Evolutionary conservation across 2,888 invertebrate genomes (phyloP), one percentile per base, ranked within the genome.

Genomic region (Lochmaea capreae): DNA sequence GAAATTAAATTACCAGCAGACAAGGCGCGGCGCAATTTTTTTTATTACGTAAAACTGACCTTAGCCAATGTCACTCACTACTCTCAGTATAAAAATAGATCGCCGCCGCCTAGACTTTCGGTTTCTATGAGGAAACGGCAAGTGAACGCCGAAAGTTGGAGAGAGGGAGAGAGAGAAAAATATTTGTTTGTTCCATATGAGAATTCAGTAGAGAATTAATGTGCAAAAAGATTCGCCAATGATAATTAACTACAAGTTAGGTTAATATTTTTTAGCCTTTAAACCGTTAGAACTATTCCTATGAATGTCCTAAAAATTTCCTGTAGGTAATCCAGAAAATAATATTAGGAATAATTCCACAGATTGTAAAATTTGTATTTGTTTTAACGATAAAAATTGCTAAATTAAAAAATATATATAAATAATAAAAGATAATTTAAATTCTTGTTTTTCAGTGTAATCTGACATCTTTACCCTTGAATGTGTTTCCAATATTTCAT

Each of bases 31-130:
- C 42, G 43, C 33, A 43, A 52, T 76, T 77, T 76, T 75, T 75
- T 69, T 71, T 77, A 79, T 85, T 86, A 85, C 85, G 86, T 84
- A 86, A 86, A 85, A 82, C 83, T 85, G 87, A 87, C 87, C 87
- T 86, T 82, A 81, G 81, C 74, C 86, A 87, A 87, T 86, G 86
- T 86, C 87, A 86, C 78, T 79, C 9, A 39, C 33, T 39, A 39
- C 33, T 76, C 74, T 78, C 73, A 71, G 76, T 77, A 80, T 78
- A 74, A 79, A 81, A 81, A 81, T 81, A 81, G 81, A 79, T 68
- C 73, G 58, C 26, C 73, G 58, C 18, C 69, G 72, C 69, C 63
- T 74, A 77, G 75, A 81, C 81, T 81, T 79, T 81, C 81, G 76
- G 81, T 81, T 81, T 81, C 80, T 80, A 81, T 78, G 79, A 71